Conservation (phyloP, 2,113 vertebrate species). For the Microcebus tavaratra region DNA sequence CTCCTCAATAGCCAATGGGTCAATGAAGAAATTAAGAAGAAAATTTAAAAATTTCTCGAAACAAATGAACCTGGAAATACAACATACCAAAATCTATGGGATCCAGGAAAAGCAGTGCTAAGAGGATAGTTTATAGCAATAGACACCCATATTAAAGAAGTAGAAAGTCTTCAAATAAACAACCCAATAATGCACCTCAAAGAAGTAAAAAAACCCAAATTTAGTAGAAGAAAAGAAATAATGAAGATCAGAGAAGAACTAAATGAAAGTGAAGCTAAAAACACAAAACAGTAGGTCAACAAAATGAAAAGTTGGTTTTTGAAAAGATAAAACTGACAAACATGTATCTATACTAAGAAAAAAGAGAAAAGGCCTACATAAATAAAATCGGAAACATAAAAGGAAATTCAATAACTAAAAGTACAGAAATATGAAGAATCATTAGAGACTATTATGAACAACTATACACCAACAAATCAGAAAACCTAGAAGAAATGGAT, state of each 20-base stretch:
- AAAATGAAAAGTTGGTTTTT: neutral
- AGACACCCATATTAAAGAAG: neutral
- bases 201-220: neutral
- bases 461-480: neutral
- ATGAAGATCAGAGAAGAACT: neutral
- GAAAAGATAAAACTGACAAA: neutral
- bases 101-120: neutral
- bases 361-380: neutral
- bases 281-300: neutral
- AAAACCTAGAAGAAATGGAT: neutral
- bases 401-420: neutral
- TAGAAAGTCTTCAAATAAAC: neutral
- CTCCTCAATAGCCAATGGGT: neutral
- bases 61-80: neutral
- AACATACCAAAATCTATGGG: neutral
- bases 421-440: neutral
- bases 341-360: neutral
- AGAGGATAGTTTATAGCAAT: neutral
- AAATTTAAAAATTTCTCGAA: neutral
- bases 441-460: neutral
- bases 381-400: neutral
- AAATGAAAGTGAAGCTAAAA: neutral
- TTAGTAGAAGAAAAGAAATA: neutral
- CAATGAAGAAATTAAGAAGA: neutral
- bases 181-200: neutral